Conservation (phyloP, 2,113 vertebrate genomes). For the Halcyon malimbica region DNA sequence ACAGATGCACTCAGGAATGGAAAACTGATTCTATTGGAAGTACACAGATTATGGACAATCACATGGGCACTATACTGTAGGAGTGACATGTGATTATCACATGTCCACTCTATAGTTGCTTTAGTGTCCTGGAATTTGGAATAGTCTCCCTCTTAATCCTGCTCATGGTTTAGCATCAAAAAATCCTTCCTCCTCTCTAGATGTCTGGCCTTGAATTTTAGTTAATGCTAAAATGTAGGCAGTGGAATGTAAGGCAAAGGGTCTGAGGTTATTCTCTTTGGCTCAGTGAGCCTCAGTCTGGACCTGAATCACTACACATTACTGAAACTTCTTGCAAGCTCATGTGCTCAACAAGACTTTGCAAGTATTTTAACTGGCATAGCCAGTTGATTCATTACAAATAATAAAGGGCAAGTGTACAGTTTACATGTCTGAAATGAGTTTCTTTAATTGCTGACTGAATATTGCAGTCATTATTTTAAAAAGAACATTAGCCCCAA, state of each 20-base stretch:
- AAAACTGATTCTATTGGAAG: not conserved
- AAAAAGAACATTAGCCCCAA: constrained; percentile 31
- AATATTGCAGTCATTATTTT: constrained; percentile 54
- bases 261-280: not conserved
- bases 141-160: not conserved
- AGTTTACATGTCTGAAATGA: constrained; percentile 25
- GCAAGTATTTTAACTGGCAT: not conserved
- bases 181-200: not conserved
- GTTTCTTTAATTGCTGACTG: constrained; percentile 51
- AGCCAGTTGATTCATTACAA: constrained; percentile 33
- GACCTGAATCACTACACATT: not conserved
- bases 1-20: not conserved
- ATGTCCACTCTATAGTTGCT: not conserved
- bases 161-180: not conserved
- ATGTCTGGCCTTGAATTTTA: not conserved
- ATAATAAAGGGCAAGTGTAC: constrained; percentile 30
- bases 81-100: not conserved
- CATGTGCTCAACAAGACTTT: not conserved
- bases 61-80: not conserved
- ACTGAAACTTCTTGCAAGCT: not conserved
- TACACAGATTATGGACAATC: not conserved
- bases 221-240: not conserved
- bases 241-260: not conserved
- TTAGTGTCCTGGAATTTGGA: not conserved
- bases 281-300: not conserved